Evolutionary conservation across 2,888 invertebrate genomes (phyloP).

Genomic region (Pyrgus malvae): DNA sequence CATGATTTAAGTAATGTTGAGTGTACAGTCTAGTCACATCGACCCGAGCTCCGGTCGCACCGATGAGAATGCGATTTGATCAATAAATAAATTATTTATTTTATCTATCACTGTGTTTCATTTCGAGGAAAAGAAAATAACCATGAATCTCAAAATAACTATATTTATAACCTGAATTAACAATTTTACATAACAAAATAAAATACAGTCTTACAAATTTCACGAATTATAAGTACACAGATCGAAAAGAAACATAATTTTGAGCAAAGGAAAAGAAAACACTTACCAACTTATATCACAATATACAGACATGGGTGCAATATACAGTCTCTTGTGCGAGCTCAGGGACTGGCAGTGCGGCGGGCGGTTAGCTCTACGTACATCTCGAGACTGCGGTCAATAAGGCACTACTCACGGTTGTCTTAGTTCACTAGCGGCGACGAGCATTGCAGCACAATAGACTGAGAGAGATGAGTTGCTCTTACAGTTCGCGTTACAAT

Average conservation of each 20-base stretch:
- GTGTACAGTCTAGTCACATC: conserved; percentile 80
- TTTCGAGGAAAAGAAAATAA: conserved; percentile 42
- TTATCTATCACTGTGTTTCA: conserved; percentile 62
- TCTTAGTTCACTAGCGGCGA: background rate
- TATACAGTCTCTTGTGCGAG: conserved; percentile 49
- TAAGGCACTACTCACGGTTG: conserved; percentile 62
- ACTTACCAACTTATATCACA: conserved; percentile 72
- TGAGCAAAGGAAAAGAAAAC: conserved; percentile 65
- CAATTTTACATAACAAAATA: conserved; percentile 78
- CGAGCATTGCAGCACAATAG: background rate
- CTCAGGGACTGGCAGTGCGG: background rate
- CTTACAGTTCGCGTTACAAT: background rate
- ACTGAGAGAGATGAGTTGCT: background rate
- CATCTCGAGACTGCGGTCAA: conserved; percentile 40
- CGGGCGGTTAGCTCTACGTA: background rate
- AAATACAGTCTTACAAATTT: conserved; percentile 81
- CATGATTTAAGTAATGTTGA: conserved; percentile 70
- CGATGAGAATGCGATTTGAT: conserved; percentile 64
- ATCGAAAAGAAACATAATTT: conserved; percentile 61
- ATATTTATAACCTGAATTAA: conserved; percentile 78
- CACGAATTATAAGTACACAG: conserved; percentile 78
- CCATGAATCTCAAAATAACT: conserved; percentile 71
- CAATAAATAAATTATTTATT: conserved; percentile 78
- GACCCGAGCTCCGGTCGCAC: conserved; percentile 74
- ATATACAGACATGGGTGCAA: conserved; percentile 55